These are phyloP conservation scores for Plagiodera versicolora DNA, from an alignment of 2,888 invertebrate species.

Conservation along the genomic window DNA sequence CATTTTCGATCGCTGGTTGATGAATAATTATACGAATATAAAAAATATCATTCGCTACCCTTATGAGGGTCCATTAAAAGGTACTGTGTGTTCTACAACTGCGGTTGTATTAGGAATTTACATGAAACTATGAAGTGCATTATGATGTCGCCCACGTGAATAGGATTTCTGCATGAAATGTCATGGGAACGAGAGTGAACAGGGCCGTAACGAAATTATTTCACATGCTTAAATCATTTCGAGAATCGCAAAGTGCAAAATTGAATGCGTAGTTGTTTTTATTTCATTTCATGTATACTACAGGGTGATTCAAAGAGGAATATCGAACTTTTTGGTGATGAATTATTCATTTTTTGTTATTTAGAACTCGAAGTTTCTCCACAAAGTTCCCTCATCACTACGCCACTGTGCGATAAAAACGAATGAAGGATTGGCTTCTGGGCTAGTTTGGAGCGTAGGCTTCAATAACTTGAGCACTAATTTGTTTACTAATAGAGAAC, in stretches of 20 bases:
- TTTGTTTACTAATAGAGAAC: constrained; percentile 12
- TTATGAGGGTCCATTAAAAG: neutral
- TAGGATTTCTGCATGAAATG: constrained; percentile 45
- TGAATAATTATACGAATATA: too few species aligned
- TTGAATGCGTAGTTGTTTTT: too few species aligned
- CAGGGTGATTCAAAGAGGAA: too few species aligned
- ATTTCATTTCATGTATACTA: too few species aligned
- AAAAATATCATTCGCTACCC: too few species aligned
- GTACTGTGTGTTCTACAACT: neutral
- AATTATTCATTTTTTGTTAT: too few species aligned
- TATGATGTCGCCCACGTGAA: constrained; percentile 30
- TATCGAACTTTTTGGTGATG: too few species aligned
- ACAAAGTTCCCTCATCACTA: too few species aligned
- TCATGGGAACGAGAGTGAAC: neutral
- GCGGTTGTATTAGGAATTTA: neutral
- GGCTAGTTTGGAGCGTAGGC: constrained; percentile 28
- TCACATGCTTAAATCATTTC: too few species aligned
- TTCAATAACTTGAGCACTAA: constrained; percentile 18
- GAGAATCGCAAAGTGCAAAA: too few species aligned
- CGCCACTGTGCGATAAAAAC: constrained; percentile 1
- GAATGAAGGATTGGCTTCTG: constrained; percentile 38
- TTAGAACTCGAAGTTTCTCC: too few species aligned
- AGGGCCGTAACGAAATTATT: neutral
- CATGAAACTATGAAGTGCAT: constrained; percentile 27
- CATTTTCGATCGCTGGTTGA: too few species aligned